A percentile compares a stretch with the other conserved stretches of the same genome.
phyloP scores from a whole-genome alignment of 2,113 vertebrate genomes.

The Thunnus maccoyii region DNA sequence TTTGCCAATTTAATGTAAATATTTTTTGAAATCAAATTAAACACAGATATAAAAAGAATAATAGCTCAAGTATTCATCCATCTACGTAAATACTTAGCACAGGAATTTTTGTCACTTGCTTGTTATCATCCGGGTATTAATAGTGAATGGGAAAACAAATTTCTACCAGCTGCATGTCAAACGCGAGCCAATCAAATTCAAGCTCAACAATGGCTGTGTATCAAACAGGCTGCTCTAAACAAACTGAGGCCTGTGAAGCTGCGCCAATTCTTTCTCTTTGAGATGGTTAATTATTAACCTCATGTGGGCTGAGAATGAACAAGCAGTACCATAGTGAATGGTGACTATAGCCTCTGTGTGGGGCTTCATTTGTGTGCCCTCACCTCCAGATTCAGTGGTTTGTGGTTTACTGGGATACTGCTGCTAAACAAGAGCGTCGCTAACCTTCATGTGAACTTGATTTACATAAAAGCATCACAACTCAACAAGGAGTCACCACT shows the following conservation, averaged over 20 bases:
- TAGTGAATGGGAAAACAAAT: no score
- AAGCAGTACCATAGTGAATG: not conserved
- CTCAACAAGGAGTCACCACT: not conserved
- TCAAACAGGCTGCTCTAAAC: not conserved
- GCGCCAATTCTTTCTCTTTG: not conserved
- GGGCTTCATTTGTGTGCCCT: not conserved
- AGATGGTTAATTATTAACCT: conserved; percentile 14
- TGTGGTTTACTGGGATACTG: not conserved
- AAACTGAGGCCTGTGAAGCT: conserved; percentile 10
- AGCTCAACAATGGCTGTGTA: not conserved
- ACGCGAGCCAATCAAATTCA: not conserved
- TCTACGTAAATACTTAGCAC: no score
- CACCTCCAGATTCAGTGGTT: not conserved
- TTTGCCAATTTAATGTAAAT: no score
- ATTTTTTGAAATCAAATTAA: no score
- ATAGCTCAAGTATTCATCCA: not conserved
- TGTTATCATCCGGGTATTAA: no score
- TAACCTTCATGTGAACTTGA: conserved; percentile 5
- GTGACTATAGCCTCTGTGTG: not conserved
- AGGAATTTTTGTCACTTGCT: no score
- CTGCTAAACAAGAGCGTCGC: not conserved
- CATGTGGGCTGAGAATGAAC: not conserved
- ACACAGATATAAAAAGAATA: no score
- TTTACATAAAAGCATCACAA: not conserved
- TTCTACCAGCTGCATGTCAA: no score